These are phyloP conservation scores for Sebastes melanostomus DNA, from an alignment of 2,797 vertebrate genomes.

Conservation along the genomic window DNA sequence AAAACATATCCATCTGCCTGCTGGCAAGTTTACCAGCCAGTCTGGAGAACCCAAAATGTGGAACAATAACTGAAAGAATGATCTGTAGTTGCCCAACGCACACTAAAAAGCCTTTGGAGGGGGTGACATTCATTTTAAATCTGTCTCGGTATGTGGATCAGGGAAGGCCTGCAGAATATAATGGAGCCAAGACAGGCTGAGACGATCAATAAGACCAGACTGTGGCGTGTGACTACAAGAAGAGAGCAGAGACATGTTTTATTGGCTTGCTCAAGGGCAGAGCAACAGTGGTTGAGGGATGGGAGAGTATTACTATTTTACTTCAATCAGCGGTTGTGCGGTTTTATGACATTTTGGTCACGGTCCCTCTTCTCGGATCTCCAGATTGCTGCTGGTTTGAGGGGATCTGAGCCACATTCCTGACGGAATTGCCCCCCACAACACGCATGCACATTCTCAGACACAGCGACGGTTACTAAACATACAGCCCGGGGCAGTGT, in stretches of 20 bases:
- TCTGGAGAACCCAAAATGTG: neutral
- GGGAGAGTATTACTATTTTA: neutral
- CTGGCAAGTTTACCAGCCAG: neutral
- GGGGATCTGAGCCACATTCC: conserved; percentile 57
- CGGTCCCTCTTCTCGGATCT: conserved; percentile 1
- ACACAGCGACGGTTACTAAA: conserved; percentile 72
- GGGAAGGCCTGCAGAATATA: neutral
- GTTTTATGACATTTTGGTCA: conserved; percentile 13
- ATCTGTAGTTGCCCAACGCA: neutral
- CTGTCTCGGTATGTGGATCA: conserved; percentile 18
- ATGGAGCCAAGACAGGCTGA: conserved; percentile 19
- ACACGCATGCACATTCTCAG: conserved; percentile 65
- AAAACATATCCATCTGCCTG: neutral
- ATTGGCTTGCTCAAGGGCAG: neutral
- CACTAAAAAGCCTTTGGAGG: neutral
- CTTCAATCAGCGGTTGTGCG: neutral
- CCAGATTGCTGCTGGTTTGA: conserved; percentile 15
- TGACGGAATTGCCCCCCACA: conserved; percentile 14
- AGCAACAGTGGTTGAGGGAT: neutral
- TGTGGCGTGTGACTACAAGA: neutral
- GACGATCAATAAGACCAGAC: conserved; percentile 32
- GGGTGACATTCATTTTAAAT: neutral
- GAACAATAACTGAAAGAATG: conserved; percentile 18
- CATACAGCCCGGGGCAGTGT: conserved; percentile 61
- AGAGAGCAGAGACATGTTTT: neutral